phyloP scores from a whole-genome alignment of 2,888 invertebrate genomes.

The Athripsodes cinereus region DNA sequence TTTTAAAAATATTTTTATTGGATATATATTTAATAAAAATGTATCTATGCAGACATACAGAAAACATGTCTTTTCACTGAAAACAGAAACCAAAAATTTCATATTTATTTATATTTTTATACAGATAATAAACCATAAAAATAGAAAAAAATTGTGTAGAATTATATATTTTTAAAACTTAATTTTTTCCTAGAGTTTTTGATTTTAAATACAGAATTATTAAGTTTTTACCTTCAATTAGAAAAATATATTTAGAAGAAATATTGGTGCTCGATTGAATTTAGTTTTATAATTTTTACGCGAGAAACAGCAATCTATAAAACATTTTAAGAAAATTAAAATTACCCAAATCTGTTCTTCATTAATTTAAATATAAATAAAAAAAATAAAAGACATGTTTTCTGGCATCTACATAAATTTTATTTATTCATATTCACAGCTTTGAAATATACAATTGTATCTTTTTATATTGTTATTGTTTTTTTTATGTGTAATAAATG shows the following conservation, averaged over 20 bases:
- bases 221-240: too few species aligned
- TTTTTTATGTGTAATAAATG: slow-evolving; percentile 2
- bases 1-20: too few species aligned
- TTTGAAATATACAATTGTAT: background rate
- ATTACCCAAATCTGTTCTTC: background rate
- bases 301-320: slow-evolving; percentile 5
- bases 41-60: slow-evolving; percentile 49
- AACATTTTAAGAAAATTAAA: background rate
- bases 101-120: slow-evolving; percentile 5
- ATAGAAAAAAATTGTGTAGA: background rate
- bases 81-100: slow-evolving; percentile 37
- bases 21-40: background rate
- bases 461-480: background rate
- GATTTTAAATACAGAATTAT: background rate
- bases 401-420: slow-evolving; percentile 1
- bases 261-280: background rate
- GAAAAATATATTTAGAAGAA: too few species aligned
- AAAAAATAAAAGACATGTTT: background rate
- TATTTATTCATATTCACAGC: background rate
- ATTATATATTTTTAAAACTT: background rate
- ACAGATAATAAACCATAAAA: background rate
- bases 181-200: background rate
- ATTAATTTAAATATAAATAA: background rate
- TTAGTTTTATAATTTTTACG: background rate
- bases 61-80: slow-evolving; percentile 81